A percentile compares a stretch with the other conserved stretches of the same genome.
phyloP scores from a whole-genome alignment of 2,888 invertebrate genomes.

The Drosophila eohydei region DNA sequence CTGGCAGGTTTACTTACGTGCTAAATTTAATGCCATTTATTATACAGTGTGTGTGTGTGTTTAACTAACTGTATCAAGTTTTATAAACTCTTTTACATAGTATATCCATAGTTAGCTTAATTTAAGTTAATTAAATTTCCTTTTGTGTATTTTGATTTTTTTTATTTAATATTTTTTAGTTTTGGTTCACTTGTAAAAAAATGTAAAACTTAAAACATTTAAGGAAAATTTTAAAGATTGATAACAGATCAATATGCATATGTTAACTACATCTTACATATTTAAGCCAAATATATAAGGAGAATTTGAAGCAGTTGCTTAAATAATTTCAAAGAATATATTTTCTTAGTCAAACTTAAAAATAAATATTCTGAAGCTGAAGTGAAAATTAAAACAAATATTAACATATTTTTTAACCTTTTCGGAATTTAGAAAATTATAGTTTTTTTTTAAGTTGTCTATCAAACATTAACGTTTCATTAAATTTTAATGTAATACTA shows the following conservation, averaged over 20 bases:
- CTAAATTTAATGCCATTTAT: conserved; percentile 61
- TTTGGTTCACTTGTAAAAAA: conserved; percentile 44
- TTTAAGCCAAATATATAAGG: background rate
- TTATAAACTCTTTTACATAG: conserved; percentile 63
- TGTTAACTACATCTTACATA: background rate
- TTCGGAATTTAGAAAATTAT: too few species aligned
- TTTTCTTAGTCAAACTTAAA: too few species aligned
- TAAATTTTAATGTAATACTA: too few species aligned
- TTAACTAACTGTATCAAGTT: conserved; percentile 60
- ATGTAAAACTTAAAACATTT: background rate
- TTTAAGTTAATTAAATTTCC: conserved; percentile 14
- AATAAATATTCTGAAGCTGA: too few species aligned
- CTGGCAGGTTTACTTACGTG: conserved; percentile 48
- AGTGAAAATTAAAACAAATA: too few species aligned
- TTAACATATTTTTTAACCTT: too few species aligned
- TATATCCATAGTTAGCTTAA: conserved; percentile 42
- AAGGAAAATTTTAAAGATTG: background rate
- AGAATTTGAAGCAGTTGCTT: background rate
- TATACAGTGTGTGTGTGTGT: conserved; percentile 55
- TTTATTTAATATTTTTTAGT: conserved; percentile 22
- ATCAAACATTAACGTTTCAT: too few species aligned
- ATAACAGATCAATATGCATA: background rate
- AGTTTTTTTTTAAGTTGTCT: too few species aligned
- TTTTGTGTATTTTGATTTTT: conserved; percentile 2
- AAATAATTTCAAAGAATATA: too few species aligned